Base-by-base conservation (phyloP, 1,140 invertebrate species). In the Calliphora vicina region DNA sequence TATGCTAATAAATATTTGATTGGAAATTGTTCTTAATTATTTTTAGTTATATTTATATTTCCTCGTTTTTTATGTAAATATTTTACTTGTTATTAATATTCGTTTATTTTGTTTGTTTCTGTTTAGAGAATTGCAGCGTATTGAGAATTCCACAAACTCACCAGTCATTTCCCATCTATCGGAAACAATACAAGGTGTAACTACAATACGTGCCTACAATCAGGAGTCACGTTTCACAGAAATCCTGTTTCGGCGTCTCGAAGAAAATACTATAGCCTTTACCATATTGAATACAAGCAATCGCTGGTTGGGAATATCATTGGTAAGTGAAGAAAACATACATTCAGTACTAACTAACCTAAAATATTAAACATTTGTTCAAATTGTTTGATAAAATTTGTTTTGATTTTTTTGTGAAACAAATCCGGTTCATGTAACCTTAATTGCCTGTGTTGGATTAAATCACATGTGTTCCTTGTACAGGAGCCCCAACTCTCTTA, bases 241-340 rank as follows among this genome's bases (percentile, higher is more conserved):
- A 35, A 91, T 92, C 76, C 93, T 96, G 84, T 92, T 94, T 85
- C 91, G 92, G 29, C 92, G 93, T 71, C 92, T 97, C 27, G 95
- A 97, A 87, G 89, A 89, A 13, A 96, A 97, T 88, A 94, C 95
- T 78, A 94, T 94, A 85, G 94, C 95, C 4, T 94, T 96, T 87
- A 91, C 96, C 3, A 93, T 97, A 82, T 91, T 96, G 72, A 96
- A 97, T 86, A 93, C 95, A 1, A 94, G 94, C 35, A 96, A 95
- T 88, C 93, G 96, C 83, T 97, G 96, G 96, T 92, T 97, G 2
- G 96, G 96, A 20, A 93, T 97, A 71, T 93, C 94, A 84, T 87
- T 97, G 91, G 96, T 96, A 92, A 92, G 91, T 90, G 82, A 12
- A n/a, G 26, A 50, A 29, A 29, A n/a, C n/a, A n/a, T n/a, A n/a